A percentile compares a stretch with the other conserved stretches of the same genome.
Evolutionary conservation across 2,113 vertebrate species (phyloP).

Genomic region (Camelus dromedarius): DNA sequence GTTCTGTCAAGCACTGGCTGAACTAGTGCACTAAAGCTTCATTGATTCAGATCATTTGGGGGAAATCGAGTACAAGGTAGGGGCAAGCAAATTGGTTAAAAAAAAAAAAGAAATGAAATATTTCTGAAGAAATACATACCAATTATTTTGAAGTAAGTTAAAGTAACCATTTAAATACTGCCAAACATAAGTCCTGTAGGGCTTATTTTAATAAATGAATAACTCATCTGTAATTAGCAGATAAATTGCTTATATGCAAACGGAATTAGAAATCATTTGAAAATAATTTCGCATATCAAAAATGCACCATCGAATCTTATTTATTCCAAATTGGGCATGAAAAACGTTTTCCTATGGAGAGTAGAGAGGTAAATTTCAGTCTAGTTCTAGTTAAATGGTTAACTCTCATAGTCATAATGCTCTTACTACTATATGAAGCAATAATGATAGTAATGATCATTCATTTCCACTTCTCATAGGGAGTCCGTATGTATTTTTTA

Average conservation of each 20-base stretch:
- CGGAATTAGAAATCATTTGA: constrained; percentile 61
- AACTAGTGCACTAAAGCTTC: neutral
- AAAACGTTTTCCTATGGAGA: constrained; percentile 9
- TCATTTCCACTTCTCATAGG: neutral
- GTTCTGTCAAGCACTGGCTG: neutral
- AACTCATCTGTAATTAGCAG: constrained; percentile 69
- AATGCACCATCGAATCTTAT: constrained; percentile 41
- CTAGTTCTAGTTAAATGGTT: constrained; percentile 31
- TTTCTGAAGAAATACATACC: constrained; percentile 28
- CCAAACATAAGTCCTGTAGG: neutral
- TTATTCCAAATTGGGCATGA: constrained; percentile 47
- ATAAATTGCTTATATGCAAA: constrained; percentile 71
- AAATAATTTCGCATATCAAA: constrained; percentile 73
- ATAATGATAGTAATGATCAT: neutral
- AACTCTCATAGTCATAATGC: neutral
- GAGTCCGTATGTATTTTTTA: neutral
- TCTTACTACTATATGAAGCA: neutral
- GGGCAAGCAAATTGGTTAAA: neutral
- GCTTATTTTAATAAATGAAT: constrained; percentile 65
- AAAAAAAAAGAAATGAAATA: neutral
- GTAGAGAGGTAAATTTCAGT: neutral
- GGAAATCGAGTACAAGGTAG: neutral
- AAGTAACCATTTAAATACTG: constrained; percentile 36
- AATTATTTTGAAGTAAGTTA: constrained; percentile 59
- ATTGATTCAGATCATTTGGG: neutral